Evolutionary conservation across 2,888 invertebrate species (phyloP).

Genomic region (Drosophila anomelani): DNA sequence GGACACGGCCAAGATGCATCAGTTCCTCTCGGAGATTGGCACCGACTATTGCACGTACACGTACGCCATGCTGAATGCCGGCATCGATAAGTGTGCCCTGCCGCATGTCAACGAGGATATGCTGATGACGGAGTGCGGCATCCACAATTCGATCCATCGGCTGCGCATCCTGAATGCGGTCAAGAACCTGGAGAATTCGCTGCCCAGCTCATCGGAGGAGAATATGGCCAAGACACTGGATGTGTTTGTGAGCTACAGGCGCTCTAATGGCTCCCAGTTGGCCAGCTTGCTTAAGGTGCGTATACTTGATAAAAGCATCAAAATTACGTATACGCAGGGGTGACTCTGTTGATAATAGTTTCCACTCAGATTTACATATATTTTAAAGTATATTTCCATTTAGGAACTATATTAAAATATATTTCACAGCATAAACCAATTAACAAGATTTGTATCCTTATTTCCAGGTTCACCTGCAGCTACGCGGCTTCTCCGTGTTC

Average conservation of each 20-base stretch:
- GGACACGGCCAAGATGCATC: constrained; percentile 95
- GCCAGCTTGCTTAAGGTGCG: constrained; percentile 94
- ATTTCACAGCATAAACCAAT: background rate
- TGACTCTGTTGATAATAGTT: background rate
- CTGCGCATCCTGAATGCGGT: constrained; percentile 95
- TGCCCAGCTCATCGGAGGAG: constrained; percentile 89
- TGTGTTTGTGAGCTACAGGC: constrained; percentile 98
- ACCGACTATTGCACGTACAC: constrained; percentile 98
- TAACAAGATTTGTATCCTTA: background rate
- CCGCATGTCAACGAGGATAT: constrained; percentile 96
- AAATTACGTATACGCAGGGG: background rate
- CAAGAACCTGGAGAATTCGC: constrained; percentile 87
- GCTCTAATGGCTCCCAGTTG: constrained; percentile 98
- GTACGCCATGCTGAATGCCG: constrained; percentile 97
- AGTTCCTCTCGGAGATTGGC: constrained; percentile 92
- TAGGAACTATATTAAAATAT: background rate
- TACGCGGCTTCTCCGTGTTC: constrained; percentile 98
- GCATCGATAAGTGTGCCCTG: constrained; percentile 95
- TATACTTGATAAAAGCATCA: background rate
- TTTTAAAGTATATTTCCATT: too few relatives aligned
- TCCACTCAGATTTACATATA: background rate
- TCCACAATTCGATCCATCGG: constrained; percentile 97
- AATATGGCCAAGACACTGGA: constrained; percentile 95
- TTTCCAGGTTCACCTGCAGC: constrained; percentile 93
- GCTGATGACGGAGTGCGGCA: constrained; percentile 94